Conservation (phyloP, 2,797 vertebrate genomes). For the Dipus sagitta region DNA sequence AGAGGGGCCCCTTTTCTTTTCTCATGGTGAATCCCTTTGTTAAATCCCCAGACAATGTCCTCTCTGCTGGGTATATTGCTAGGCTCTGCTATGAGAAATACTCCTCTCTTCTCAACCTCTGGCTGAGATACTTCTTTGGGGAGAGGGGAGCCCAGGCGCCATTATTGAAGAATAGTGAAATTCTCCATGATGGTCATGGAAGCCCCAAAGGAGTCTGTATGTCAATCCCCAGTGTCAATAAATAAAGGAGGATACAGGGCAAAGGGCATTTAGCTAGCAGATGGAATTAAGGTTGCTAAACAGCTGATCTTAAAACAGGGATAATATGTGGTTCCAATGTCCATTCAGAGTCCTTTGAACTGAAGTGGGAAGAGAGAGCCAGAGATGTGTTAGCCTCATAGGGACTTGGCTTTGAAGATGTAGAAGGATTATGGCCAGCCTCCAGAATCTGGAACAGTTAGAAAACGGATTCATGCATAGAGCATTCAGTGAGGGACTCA, state of each 20-base stretch:
- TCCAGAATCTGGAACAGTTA: not conserved
- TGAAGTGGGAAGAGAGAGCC: not conserved
- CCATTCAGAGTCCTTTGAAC: not conserved
- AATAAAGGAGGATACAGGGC: not conserved
- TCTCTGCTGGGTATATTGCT: fast-evolving
- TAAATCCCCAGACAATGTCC: not conserved
- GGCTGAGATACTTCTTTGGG: not conserved
- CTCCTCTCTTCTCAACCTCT: not conserved
- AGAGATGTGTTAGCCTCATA: not conserved
- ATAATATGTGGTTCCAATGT: not conserved
- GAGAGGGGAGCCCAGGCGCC: no score
- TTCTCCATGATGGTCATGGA: no score
- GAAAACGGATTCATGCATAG: not conserved
- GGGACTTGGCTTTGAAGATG: not conserved
- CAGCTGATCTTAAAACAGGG: not conserved
- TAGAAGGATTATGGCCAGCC: not conserved
- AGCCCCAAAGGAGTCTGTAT: not conserved
- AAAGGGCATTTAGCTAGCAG: not conserved
- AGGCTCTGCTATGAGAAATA: not conserved
- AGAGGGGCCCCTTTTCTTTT: not conserved
- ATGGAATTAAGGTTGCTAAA: not conserved
- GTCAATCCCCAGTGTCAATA: not conserved
- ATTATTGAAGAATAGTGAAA: not conserved
- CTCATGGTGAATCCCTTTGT: not conserved
- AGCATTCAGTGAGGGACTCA: not conserved